phyloP scores from a whole-genome alignment of 2,888 invertebrate species.

The Pyrrhosoma nymphula region DNA sequence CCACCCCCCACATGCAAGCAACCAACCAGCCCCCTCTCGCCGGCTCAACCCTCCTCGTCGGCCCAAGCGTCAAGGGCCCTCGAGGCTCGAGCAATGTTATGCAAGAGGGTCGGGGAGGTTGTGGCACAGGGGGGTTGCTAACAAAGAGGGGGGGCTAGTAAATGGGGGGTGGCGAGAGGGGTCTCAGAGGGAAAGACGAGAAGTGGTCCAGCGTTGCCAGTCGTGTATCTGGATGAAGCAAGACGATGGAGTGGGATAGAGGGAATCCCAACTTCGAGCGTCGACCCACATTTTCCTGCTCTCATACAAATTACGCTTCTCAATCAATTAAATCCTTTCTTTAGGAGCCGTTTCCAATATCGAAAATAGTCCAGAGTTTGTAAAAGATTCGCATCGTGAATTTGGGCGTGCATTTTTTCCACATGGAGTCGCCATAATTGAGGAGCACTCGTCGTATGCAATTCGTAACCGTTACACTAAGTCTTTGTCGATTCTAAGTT shows the following conservation, averaged over 20 bases:
- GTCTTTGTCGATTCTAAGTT: too few relatives aligned
- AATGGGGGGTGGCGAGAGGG: background rate
- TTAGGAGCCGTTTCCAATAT: too few relatives aligned
- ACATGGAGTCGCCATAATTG: too few relatives aligned
- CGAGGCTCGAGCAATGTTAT: conserved; percentile 48
- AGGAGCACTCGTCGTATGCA: too few relatives aligned
- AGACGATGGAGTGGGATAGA: background rate
- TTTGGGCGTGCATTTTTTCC: too few relatives aligned
- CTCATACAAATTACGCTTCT: too few relatives aligned
- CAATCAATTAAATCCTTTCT: too few relatives aligned
- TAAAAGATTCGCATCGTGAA: too few relatives aligned
- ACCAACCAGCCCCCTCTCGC: background rate
- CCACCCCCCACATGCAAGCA: background rate
- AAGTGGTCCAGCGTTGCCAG: background rate
- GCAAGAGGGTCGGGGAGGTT: conserved; percentile 39
- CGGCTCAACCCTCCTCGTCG: conserved; percentile 13
- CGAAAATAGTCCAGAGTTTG: too few relatives aligned
- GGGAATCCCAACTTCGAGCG: background rate
- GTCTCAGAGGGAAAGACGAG: background rate
- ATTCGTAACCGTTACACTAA: too few relatives aligned
- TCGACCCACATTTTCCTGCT: background rate
- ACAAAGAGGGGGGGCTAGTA: background rate
- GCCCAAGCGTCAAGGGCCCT: conserved; percentile 35
- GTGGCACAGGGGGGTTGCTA: background rate
- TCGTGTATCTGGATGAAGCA: background rate